A percentile compares a stretch with the other conserved stretches of the same genome.
phyloP scores from a whole-genome alignment of 2,797 vertebrate species.

The Macrochelys suwanniensis region DNA sequence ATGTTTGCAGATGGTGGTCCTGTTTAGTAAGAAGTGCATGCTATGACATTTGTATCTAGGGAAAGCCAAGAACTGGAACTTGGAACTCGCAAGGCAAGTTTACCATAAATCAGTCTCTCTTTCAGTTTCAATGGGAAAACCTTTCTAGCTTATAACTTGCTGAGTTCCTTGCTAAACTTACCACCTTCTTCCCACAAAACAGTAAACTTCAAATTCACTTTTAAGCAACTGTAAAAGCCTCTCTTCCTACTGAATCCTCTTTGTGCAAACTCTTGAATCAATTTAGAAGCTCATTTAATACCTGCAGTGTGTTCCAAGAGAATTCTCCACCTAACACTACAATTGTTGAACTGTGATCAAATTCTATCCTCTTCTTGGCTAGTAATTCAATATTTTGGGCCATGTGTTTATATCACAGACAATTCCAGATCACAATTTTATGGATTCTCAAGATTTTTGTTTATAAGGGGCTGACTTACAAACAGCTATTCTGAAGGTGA shows the following conservation, averaged over 20 bases:
- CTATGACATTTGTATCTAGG: conserved; percentile 53
- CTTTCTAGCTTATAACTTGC: conserved; percentile 37
- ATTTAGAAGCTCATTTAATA: conserved; percentile 51
- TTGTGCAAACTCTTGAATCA: conserved; percentile 44
- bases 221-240: conserved; percentile 49
- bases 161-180: conserved; percentile 42
- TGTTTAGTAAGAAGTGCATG: conserved; percentile 58
- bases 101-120: conserved; percentile 67
- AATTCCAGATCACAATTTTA: conserved; percentile 31
- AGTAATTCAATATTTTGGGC: conserved; percentile 33
- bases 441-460: conserved; percentile 47
- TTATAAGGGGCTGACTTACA: conserved; percentile 1
- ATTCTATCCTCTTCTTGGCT: conserved; percentile 63
- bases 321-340: conserved; percentile 22
- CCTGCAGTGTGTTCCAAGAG: conserved; percentile 40
- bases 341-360: conserved; percentile 12
- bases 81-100: conserved; percentile 44
- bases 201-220: conserved; percentile 52
- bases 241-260: conserved; percentile 22
- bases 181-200: conserved; percentile 14
- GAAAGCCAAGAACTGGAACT: conserved; percentile 73
- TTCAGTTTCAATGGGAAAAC: conserved; percentile 62
- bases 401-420: conserved; percentile 66
- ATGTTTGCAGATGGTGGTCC: conserved; percentile 62
- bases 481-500: neutral